These are phyloP conservation scores for Trematocara variabile DNA, from an alignment of 2,113 vertebrate species.

Conservation along the genomic window DNA sequence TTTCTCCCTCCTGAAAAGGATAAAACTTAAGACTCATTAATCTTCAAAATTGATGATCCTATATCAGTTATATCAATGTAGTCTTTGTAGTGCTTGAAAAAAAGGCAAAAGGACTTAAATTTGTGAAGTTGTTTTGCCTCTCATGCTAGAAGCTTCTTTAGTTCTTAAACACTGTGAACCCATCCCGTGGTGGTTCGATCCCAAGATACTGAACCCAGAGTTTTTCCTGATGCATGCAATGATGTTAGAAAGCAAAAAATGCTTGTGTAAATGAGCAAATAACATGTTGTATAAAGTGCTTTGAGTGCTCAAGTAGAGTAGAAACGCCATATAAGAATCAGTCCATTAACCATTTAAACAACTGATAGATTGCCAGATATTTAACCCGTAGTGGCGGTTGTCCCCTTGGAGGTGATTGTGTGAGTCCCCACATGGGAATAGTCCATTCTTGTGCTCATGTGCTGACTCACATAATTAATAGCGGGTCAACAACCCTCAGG, in stretches of 20 bases:
- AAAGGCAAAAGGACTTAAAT: not conserved
- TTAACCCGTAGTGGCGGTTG: not conserved
- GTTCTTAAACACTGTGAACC: not conserved
- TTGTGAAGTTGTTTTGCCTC: not conserved
- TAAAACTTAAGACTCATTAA: not conserved
- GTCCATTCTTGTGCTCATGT: not conserved
- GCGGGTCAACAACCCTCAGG: not conserved
- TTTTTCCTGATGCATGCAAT: not conserved
- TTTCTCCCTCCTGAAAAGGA: not conserved
- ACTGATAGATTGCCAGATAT: not conserved
- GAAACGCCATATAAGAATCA: not conserved
- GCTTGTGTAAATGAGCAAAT: not conserved
- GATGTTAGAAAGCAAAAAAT: not conserved
- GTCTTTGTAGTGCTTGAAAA: not conserved
- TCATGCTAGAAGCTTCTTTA: not conserved
- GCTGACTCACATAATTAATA: not conserved
- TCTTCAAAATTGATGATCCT: conserved; percentile 1
- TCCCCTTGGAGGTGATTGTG: not conserved
- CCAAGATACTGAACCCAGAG: not conserved
- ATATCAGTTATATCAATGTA: not conserved
- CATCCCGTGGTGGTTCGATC: not conserved
- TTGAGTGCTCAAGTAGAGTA: not conserved
- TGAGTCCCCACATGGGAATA: not conserved
- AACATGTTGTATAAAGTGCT: not conserved
- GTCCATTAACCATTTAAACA: not conserved